Base-by-base conservation (phyloP, 2,888 invertebrate genomes). In the Saturnia japonica region DNA sequence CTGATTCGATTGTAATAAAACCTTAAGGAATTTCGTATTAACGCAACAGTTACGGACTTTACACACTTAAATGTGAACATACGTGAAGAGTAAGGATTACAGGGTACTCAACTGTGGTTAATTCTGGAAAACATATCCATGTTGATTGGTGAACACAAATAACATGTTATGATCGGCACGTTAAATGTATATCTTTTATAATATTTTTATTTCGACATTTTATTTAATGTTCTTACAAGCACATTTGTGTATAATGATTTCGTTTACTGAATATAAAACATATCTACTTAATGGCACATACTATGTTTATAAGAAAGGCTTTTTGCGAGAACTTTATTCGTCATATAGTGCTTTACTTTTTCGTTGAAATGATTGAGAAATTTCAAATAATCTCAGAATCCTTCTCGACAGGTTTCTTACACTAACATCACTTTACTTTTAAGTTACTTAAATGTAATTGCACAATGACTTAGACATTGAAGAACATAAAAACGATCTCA, bases 1-100 rank as follows among this genome's bases (percentile, higher is more conserved):
- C 64, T 40, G 19, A 64, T 64, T 64, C 64, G 64, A 40, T 64
- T 64, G 64, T 40, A 64, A 64, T 64, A 64, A 64, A 64, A 64
- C n/a, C 19, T 40, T n/a, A 64, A 64, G 40, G 64, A 40, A 64
- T 64, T 40, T 40, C 64, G 19, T 40, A 64, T 62, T 62, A 62
- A 62, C 25, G 34, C 62, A 64, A 40, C 64, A 7, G 64, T 40
- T 64, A 64, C 12, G n/a, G 9, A 19, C 9, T 19, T 19, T 12
- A 22, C 9, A 57, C 25, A 57, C 19, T 34, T 62, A 62, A 40
- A n/a, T 19, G 8, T 64, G 64, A 19, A 12, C n/a, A 28, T 14
- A 25, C 40, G 19, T 9, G 40, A 28, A 64, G 16, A 16, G 62
- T 62, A 19, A 34, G 19, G 9, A n/a, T 40, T 40, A 40, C 19